Percentiles rank a stretch among this genome's conserved stretches.
phyloP scores from a whole-genome alignment of 1,140 invertebrate genomes.

The Trichonephila clavata region DNA sequence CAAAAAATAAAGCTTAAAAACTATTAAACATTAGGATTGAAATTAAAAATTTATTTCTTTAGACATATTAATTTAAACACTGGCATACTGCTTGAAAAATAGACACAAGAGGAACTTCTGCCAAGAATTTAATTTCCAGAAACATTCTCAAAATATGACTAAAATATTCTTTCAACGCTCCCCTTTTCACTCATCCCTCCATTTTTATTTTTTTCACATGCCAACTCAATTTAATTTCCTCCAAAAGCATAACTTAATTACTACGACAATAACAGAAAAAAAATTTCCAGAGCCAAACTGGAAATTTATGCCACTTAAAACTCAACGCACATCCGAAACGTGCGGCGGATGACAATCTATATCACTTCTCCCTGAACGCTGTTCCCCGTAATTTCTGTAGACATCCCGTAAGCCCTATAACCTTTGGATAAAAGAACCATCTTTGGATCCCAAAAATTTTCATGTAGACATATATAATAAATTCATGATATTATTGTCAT shows the following conservation, averaged over 20 bases:
- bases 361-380: neutral
- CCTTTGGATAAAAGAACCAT: slow-evolving; percentile 33
- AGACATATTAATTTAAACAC: too few relatives aligned
- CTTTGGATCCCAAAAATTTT: neutral
- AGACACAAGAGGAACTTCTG: too few relatives aligned
- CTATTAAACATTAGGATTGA: too few relatives aligned
- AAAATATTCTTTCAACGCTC: slow-evolving; percentile 46
- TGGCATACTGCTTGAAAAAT: too few relatives aligned
- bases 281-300: neutral
- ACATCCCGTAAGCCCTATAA: slow-evolving; percentile 24
- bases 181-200: neutral
- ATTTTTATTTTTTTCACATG: slow-evolving; percentile 4
- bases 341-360: slow-evolving; percentile 44
- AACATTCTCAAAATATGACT: neutral
- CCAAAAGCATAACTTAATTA: slow-evolving; percentile 70
- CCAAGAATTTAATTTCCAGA: neutral
- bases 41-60: too few relatives aligned
- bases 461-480: neutral
- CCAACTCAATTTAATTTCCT: slow-evolving; percentile 58
- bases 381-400: slow-evolving; percentile 29
- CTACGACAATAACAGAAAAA: slow-evolving; percentile 46
- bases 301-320: slow-evolving; percentile 34
- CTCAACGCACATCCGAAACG: slow-evolving; percentile 45
- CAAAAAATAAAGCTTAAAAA: too few relatives aligned
- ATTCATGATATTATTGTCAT: neutral